Evolutionary conservation across 1,140 invertebrate genomes (phyloP), one percentile per base, ranked within the genome.

Genomic region (Mamestra configurata): DNA sequence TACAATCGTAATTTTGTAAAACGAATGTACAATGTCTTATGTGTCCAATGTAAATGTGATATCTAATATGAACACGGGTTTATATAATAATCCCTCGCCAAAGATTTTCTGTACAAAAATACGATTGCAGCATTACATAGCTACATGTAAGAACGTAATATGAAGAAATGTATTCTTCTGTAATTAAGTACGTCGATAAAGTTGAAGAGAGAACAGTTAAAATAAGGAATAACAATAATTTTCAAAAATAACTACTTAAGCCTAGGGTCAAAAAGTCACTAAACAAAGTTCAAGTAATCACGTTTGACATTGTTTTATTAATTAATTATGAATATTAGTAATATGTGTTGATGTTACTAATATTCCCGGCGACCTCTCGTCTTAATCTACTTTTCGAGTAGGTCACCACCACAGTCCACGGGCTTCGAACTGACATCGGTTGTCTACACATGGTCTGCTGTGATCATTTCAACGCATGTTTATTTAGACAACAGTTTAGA

Each of bases 131-230:
- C 59, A 53, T 24, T 40, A 31, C 37, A 4, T 40, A 46, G 64
- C 66, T 70, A 70, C 71, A 59, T 55, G 35, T 57, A 75, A 75
- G 18, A 57, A 53, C 71, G 40, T 46, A 53, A 22, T 57, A 55
- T 31, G 71, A 75, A 57, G 18, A 53, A 72, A 40, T 31, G 53
- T 70, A 46, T 70, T 70, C 66, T 75, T 27, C 20, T 22, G 22
- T 75, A 75, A 75, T 75, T 75, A 75, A 75, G 71, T 75, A 75
- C 71, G 31, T 75, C 53, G 31, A 73, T 43, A 59, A n/a, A 75
- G 35, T 57, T 37, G 24, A 51, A 46, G 46, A 46, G 46, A 75
- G 43, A 55, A 15, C 13, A 35, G 27, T n/a, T 61, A 61, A 1
- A 40, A 59, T 10, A 49, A 70, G 20, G 10, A 59, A 57, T 59